phyloP scores from a whole-genome alignment of 2,113 vertebrate species.

The Tenebrosternarchus preto region DNA sequence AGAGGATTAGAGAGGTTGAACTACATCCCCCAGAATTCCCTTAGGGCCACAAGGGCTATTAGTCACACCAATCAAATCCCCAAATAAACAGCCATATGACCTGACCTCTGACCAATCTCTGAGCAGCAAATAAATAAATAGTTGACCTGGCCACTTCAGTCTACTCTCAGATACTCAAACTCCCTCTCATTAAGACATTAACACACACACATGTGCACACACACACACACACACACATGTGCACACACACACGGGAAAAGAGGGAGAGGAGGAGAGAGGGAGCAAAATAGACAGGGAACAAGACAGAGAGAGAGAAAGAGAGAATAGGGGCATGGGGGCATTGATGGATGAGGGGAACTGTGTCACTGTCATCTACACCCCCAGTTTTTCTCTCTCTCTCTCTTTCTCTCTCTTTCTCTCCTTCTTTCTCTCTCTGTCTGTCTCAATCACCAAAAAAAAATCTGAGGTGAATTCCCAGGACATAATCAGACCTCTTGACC shows the following conservation, averaged over 20 bases:
- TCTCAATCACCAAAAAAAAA: conserved; percentile 28
- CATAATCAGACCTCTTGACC: conserved; percentile 50
- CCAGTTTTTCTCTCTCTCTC: not conserved
- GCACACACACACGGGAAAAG: no score
- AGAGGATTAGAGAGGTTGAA: conserved; percentile 18
- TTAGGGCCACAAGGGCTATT: conserved; percentile 23
- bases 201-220: not conserved
- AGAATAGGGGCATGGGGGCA: conserved; percentile 61
- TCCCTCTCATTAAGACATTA: conserved; percentile 48
- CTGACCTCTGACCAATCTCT: conserved; percentile 51
- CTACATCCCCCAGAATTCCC: conserved; percentile 46
- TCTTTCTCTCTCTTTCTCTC: conserved; percentile 1
- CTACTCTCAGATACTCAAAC: conserved; percentile 21
- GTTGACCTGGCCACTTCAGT: conserved; percentile 31
- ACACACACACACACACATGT: no score
- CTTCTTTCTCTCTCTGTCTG: conserved; percentile 20
- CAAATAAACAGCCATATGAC: conserved; percentile 51
- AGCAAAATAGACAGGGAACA: conserved; percentile 16
- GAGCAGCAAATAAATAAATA: conserved; percentile 48
- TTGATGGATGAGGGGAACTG: conserved; percentile 71
- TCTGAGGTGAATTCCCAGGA: conserved; percentile 54
- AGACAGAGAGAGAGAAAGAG: conserved; percentile 10
- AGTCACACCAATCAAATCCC: conserved; percentile 52
- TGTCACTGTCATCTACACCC: conserved; percentile 60
- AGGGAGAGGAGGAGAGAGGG: not conserved